Conservation (phyloP, 2,113 vertebrate species). For the Lycaon pictus region DNA sequence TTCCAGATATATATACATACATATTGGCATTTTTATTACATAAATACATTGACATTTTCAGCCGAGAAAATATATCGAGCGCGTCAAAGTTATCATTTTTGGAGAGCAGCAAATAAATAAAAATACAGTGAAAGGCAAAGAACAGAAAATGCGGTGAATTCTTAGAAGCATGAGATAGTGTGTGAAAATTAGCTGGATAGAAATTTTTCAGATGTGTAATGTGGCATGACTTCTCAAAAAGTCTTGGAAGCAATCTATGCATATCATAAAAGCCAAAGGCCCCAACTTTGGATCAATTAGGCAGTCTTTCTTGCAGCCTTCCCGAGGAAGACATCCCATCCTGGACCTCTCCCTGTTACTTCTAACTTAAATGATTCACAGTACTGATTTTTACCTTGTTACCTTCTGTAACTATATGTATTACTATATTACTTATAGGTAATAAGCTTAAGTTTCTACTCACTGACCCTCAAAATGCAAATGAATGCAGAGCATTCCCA, state of each 20-base stretch:
- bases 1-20: conserved; percentile 50
- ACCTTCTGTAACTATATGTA: neutral
- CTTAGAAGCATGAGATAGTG: neutral
- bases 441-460: neutral
- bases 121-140: conserved; percentile 44
- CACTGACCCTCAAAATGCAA: neutral
- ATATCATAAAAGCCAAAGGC: neutral
- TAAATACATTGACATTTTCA: conserved; percentile 71
- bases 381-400: neutral
- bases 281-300: neutral
- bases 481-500: neutral
- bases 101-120: conserved; percentile 65
- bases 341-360: neutral
- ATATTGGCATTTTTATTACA: conserved; percentile 61
- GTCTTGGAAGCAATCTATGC: neutral
- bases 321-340: neutral
- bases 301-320: neutral
- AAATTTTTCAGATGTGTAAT: neutral
- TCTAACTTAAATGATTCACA: neutral
- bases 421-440: neutral
- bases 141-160: neutral
- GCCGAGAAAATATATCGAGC: conserved; percentile 67
- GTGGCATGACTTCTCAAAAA: neutral
- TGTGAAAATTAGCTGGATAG: neutral
- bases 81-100: conserved; percentile 41